Conservation (phyloP, 2,113 vertebrate genomes). For the Hepsetus odoe region DNA sequence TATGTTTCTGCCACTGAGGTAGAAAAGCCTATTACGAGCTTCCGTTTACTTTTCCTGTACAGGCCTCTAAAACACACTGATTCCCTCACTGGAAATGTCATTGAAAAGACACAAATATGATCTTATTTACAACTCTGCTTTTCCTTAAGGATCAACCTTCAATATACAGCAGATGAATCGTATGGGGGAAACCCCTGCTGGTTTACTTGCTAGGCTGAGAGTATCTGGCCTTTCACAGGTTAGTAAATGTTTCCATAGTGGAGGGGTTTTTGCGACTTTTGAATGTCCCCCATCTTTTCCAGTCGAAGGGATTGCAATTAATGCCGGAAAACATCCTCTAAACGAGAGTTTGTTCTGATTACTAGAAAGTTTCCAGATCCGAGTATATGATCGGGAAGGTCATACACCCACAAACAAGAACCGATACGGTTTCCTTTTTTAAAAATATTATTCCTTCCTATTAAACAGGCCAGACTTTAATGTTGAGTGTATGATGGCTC, state of each 20-base stretch:
- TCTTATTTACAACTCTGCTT: not conserved
- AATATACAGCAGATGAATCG: not conserved
- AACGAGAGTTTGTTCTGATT: not conserved
- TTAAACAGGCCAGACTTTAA: not conserved
- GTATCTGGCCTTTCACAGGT: not conserved
- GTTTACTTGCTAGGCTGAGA: not conserved
- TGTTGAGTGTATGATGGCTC: not conserved
- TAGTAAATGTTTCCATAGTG: constrained; percentile 34
- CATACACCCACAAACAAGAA: constrained; percentile 14
- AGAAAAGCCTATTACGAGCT: constrained; percentile 4
- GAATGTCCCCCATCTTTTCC: constrained; percentile 30
- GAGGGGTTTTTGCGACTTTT: constrained; percentile 19
- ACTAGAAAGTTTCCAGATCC: constrained; percentile 9
- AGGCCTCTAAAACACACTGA: not conserved
- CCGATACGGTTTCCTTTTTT: not conserved
- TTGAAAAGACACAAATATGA: not conserved
- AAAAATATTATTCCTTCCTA: not conserved
- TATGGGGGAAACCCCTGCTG: constrained; percentile 23
- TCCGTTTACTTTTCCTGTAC: constrained; percentile 18
- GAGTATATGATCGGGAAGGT: not conserved
- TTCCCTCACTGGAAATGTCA: not conserved
- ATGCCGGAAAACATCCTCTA: constrained; percentile 9
- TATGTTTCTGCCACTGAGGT: constrained; percentile 37
- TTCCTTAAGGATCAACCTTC: constrained; percentile 18
- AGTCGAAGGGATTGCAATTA: constrained; percentile 30